Evolutionary conservation across 2,113 vertebrate species (phyloP).

Genomic region (Saccopteryx bilineata): DNA sequence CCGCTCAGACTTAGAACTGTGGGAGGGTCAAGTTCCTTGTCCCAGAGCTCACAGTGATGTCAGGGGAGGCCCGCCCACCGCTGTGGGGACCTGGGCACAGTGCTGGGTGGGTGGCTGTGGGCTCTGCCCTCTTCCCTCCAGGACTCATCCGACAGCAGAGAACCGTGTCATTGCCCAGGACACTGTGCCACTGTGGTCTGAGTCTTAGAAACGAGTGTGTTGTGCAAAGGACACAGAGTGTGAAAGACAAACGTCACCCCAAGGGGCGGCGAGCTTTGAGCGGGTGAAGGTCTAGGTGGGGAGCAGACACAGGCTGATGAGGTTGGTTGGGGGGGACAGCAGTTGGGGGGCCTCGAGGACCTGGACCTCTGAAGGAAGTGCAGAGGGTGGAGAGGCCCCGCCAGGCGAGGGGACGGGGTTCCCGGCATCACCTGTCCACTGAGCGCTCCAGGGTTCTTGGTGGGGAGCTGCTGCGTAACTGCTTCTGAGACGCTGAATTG

Average conservation of each 20-base stretch:
- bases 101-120: fast-evolving
- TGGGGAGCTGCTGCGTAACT: no score
- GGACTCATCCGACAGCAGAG: background rate
- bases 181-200: background rate
- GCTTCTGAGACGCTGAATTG: background rate
- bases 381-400: background rate
- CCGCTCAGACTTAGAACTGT: background rate
- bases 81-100: background rate
- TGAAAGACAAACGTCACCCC: background rate
- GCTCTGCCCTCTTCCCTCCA: background rate
- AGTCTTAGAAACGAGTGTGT: background rate
- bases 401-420: background rate
- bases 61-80: background rate
- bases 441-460: background rate
- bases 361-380: background rate
- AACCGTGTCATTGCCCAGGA: background rate
- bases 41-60: fast-evolving
- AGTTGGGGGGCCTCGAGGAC: background rate
- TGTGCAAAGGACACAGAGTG: background rate
- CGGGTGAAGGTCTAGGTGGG: background rate
- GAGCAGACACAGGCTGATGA: background rate
- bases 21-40: no score
- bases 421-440: fast-evolving
- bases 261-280: no score
- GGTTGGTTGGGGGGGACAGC: background rate